Evolutionary conservation across 2,797 vertebrate genomes (phyloP).

Genomic region (Gouania willdenowi): DNA sequence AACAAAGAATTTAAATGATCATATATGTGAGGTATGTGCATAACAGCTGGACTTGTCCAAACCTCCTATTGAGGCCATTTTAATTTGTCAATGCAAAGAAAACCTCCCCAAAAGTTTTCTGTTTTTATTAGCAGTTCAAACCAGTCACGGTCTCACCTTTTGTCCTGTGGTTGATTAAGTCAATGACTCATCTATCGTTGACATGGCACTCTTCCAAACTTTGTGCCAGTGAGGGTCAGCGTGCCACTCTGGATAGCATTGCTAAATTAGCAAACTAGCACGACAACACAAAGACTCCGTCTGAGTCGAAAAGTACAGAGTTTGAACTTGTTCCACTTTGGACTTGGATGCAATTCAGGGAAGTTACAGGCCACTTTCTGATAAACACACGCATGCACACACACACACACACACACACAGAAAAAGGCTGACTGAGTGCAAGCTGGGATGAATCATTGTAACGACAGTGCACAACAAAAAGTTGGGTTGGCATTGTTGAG

Average conservation of each 20-base stretch:
- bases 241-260: conserved; percentile 31
- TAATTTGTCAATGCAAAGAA: too few species aligned
- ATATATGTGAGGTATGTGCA: too few species aligned
- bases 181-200: conserved; percentile 42
- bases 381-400: too few species aligned
- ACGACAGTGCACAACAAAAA: not conserved
- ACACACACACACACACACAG: too few species aligned
- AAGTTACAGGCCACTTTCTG: conserved; percentile 47
- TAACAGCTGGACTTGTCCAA: too few species aligned
- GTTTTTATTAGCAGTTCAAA: too few species aligned
- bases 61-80: too few species aligned
- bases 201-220: conserved; percentile 8
- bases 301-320: conserved; percentile 54
- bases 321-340: conserved; percentile 49
- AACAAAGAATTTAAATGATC: too few species aligned
- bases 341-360: conserved; percentile 49
- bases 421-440: conserved; percentile 2
- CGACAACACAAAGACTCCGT: conserved; percentile 45
- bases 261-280: conserved; percentile 50
- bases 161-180: conserved; percentile 33
- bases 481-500: too few species aligned
- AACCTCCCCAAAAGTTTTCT: too few species aligned
- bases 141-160: conserved; percentile 51
- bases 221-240: conserved; percentile 40
- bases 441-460: conserved; percentile 1